phyloP scores from a whole-genome alignment of 2,888 invertebrate genomes.

The Leucoma salicis region DNA sequence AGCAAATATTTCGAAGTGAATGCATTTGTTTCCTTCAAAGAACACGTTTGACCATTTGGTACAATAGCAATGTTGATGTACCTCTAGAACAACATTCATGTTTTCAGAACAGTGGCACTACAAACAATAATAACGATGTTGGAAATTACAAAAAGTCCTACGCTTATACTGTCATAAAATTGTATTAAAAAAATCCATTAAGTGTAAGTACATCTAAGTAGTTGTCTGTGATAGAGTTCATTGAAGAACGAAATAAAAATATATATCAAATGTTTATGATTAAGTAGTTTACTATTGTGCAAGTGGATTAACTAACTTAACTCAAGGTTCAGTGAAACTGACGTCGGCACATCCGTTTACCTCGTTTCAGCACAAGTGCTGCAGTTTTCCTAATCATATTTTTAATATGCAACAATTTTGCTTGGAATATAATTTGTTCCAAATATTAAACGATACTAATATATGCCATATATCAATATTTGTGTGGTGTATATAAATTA shows the following conservation, averaged over 20 bases:
- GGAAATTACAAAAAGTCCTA: constrained; percentile 19
- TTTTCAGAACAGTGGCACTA: constrained; percentile 60
- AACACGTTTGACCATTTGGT: constrained; percentile 51
- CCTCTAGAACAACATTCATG: constrained; percentile 59
- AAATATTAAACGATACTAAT: too few relatives aligned
- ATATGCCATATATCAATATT: too few relatives aligned
- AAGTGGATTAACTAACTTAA: constrained; percentile 51
- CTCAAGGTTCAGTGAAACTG: constrained; percentile 67
- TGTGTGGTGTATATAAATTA: constrained; percentile 15
- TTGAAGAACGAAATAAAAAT: constrained; percentile 18
- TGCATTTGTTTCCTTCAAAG: constrained; percentile 60
- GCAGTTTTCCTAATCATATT: constrained; percentile 33
- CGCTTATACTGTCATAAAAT: too few relatives aligned
- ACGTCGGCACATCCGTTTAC: constrained; percentile 57
- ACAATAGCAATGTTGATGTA: constrained; percentile 70
- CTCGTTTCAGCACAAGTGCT: constrained; percentile 44
- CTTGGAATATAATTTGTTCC: too few relatives aligned
- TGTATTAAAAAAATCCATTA: too few relatives aligned
- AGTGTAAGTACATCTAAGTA: too few relatives aligned
- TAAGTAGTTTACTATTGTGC: constrained; percentile 37
- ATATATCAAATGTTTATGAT: constrained; percentile 26
- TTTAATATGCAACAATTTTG: not conserved
- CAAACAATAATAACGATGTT: constrained; percentile 42
- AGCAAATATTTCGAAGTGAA: constrained; percentile 62
- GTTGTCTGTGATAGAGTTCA: too few relatives aligned